Percentiles rank a stretch among this genome's conserved stretches.
These are phyloP conservation scores for Channallabes apus DNA, from an alignment of 2,797 vertebrate genomes.

Conservation along the genomic window DNA sequence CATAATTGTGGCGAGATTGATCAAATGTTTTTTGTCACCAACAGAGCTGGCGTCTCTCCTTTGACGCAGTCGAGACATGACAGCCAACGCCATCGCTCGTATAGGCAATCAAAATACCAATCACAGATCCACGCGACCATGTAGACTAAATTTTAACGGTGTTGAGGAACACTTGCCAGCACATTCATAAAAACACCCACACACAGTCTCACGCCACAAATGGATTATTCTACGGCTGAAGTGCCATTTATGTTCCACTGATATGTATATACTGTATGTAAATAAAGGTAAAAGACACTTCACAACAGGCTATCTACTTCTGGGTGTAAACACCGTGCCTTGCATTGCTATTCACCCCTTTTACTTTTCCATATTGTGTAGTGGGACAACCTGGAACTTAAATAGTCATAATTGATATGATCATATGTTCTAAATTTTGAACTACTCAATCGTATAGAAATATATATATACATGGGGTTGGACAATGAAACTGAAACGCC, in stretches of 20 bases:
- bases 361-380: not conserved
- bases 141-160: slow-evolving; percentile 4
- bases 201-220: not conserved
- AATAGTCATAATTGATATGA: not conserved
- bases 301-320: not conserved
- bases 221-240: not conserved
- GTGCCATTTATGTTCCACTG: not conserved
- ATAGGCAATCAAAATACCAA: slow-evolving; percentile 38
- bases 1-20: slow-evolving; percentile 47
- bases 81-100: slow-evolving; percentile 44
- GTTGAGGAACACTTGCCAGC: slow-evolving; percentile 9
- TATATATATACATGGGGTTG: not conserved
- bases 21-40: slow-evolving; percentile 43
- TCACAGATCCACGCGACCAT: slow-evolving; percentile 2
- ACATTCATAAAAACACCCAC: slow-evolving; percentile 7
- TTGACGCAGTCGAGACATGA: slow-evolving; percentile 41
- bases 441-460: too few species aligned
- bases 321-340: not conserved
- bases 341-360: not conserved
- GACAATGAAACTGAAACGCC: too few species aligned
- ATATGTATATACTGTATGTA: not conserved
- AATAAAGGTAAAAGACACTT: not conserved
- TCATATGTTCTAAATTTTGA: not conserved
- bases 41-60: not conserved
- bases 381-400: not conserved